Percentiles rank a stretch among this genome's conserved stretches.
Conservation (phyloP, 2,113 vertebrate genomes). For the Gobio gobio region DNA sequence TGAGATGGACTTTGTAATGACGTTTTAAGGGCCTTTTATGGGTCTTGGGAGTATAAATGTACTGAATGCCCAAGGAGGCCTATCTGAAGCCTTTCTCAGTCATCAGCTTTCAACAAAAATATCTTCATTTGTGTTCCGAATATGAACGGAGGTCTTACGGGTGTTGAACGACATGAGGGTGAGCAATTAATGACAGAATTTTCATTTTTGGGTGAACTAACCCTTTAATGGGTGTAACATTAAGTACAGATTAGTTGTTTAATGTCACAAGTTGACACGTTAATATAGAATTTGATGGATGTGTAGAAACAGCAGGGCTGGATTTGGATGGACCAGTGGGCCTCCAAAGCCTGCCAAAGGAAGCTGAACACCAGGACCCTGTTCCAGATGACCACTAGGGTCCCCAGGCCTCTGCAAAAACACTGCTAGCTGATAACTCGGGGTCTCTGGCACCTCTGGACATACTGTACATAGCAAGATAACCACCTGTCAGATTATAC, state of each 20-base stretch:
- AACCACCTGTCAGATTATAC: not conserved
- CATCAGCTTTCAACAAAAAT: too few relatives aligned
- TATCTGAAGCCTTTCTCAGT: too few relatives aligned
- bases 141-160: too few relatives aligned
- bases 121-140: too few relatives aligned
- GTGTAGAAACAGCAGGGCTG: not conserved
- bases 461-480: not conserved
- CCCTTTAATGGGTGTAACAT: not conserved
- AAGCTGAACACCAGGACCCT: not conserved
- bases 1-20: too few relatives aligned
- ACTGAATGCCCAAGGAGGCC: too few relatives aligned
- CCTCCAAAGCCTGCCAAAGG: not conserved
- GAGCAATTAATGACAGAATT: too few relatives aligned
- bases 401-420: not conserved
- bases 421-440: not conserved
- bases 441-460: not conserved
- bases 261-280: not conserved
- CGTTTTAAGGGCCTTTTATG: too few relatives aligned
- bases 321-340: not conserved
- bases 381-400: not conserved
- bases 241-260: not conserved
- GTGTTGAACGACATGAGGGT: too few relatives aligned
- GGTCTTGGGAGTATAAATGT: too few relatives aligned
- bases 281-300: not conserved
- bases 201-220: too few relatives aligned